Conservation (phyloP, 2,797 vertebrate species). For the Chelidonichthys spinosus region DNA sequence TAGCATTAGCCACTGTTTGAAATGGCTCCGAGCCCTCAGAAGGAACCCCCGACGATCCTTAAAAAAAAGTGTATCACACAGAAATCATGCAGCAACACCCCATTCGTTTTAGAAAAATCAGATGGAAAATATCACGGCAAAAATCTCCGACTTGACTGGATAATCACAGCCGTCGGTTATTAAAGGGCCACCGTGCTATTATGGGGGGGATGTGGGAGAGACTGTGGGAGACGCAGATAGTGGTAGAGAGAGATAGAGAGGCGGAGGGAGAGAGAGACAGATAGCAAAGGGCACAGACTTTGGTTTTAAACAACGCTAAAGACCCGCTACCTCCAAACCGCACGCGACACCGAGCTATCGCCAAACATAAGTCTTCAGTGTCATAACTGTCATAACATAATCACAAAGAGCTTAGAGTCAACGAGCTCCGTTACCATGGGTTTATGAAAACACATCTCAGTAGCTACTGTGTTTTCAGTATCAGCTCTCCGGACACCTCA, state of each 20-base stretch:
- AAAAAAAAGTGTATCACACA: conserved; percentile 61
- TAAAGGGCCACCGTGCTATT: conserved; percentile 66
- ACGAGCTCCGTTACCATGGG: conserved; percentile 34
- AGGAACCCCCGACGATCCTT: conserved; percentile 56
- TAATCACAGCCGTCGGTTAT: conserved; percentile 75
- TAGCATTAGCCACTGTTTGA: conserved; percentile 78
- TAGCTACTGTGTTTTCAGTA: conserved; percentile 36
- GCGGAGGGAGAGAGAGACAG: conserved; percentile 49
- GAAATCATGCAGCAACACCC: conserved; percentile 63
- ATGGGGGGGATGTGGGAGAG: conserved; percentile 58
- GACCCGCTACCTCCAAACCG: conserved; percentile 69
- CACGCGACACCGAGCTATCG: conserved; percentile 54
- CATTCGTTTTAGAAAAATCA: conserved; percentile 71
- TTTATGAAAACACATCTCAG: conserved; percentile 45
- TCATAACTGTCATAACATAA: conserved; percentile 69
- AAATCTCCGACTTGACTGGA: conserved; percentile 71
- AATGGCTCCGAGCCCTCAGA: conserved; percentile 71
- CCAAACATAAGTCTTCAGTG: conserved; percentile 73
- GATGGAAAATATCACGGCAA: conserved; percentile 73
- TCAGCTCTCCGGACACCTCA: conserved; percentile 32
- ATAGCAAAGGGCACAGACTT: conserved; percentile 59
- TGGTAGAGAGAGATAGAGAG: conserved; percentile 43
- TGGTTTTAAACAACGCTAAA: conserved; percentile 66
- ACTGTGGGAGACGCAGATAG: conserved; percentile 52
- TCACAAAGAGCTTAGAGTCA: conserved; percentile 53